Evolutionary conservation across 2,113 vertebrate species (phyloP).

Genomic region (Corapipo altera): DNA sequence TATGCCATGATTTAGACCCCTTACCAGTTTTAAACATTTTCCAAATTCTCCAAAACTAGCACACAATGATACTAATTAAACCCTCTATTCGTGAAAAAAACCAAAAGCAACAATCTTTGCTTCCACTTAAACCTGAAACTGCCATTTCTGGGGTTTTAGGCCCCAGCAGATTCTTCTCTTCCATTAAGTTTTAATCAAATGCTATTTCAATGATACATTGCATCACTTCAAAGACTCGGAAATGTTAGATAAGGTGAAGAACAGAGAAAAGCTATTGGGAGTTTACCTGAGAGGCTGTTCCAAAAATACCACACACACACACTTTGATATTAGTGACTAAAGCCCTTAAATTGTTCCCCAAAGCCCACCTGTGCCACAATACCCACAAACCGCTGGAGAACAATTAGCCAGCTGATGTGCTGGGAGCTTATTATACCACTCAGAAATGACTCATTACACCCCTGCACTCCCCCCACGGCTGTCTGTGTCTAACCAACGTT

Average conservation of each 20-base stretch:
- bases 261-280: background rate
- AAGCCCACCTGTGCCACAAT: background rate
- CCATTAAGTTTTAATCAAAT: background rate
- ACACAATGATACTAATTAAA: background rate
- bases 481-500: background rate
- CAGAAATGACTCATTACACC: background rate
- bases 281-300: conserved; percentile 61
- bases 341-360: conserved; percentile 27
- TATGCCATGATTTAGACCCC: background rate
- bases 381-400: background rate
- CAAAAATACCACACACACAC: conserved; percentile 13
- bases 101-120: background rate
- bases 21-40: background rate
- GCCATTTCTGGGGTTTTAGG: background rate
- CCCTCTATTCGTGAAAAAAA: background rate
- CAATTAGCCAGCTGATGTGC: background rate
- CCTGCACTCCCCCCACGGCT: background rate
- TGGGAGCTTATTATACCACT: background rate
- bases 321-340: conserved; percentile 2
- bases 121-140: background rate
- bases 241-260: conserved; percentile 24
- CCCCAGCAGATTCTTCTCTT: background rate
- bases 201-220: background rate
- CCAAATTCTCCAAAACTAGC: background rate
- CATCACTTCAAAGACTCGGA: background rate